Evolutionary conservation across 2,888 invertebrate genomes (phyloP), one percentile per base, ranked within the genome.

Genomic region (Rhaphigaster nebulosa): DNA sequence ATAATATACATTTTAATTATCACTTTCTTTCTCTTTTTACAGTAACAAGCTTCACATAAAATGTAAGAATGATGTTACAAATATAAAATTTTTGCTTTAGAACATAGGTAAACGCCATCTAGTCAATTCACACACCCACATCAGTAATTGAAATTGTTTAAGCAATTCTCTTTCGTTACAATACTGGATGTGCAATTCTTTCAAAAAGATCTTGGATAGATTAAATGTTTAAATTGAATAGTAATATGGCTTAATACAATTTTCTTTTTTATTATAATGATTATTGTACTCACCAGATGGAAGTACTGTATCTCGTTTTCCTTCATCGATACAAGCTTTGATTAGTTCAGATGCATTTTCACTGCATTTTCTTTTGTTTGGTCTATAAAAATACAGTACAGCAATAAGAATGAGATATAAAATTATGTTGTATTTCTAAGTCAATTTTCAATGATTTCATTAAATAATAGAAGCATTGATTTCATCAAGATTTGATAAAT

Each of bases 301-400:
- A 41, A 89, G 89, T 41, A 45, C 45, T 10, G 76, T 18, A 38
- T 90, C 90, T 34, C 90, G 50, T 54, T 90, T 90, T 10, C 90
- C 90, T 52, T 90, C 90, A 34, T 90, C 90, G 94, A 95, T 94
- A 93, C 95, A 94, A 93, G 95, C 94, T 94, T 95, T 95, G 91
- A 95, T 95, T 92, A 95, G 94, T 93, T 95, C 95, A 29, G 94
- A 95, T 84, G 95, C 95, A 93, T 95, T 95, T 93, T 95, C 96
- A 89, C 95, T 95, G 93, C 95, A 95, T 93, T 96, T 96, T 92
- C 96, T 93, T 93, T 95, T 95, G 91, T 94, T 94, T 91, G 95
- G 95, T 92, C 95, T 94, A 20, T 20, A 34, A 70, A 70, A 70
- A 70, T 34, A 70, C 70, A 70, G 20, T 34, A 70, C 20, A 34